Base-by-base conservation (phyloP, 1,140 invertebrate species). In the Drosophila malerkotliana region DNA sequence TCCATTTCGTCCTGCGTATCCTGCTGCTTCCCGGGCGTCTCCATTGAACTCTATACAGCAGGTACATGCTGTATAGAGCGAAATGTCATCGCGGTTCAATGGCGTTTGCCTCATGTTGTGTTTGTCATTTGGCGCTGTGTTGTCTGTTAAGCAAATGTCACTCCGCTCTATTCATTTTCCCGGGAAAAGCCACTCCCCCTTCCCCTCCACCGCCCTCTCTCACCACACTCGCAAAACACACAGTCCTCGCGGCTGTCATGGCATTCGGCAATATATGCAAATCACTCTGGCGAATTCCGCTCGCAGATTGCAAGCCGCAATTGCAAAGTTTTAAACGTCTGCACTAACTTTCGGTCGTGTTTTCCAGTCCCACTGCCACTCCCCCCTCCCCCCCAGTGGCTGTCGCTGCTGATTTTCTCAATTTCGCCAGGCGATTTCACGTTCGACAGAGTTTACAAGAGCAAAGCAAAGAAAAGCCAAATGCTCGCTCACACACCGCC, bases 371-470 rank as follows among this genome's bases (percentile, higher is more conserved):
- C 5, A 28, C 14, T 18, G 14, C 41, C 34, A n/a, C 10, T 10
- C 1, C 6, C 9, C 41, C 32, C 10, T 30, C 61, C 12, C 32
- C 21, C 7, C 9, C 58, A 18, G 34, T 32, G 30, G 39, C 57
- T 60, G 57, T 67, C 79, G 49, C 67, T 64, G 74, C 64, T 48
- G 57, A 67, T 80, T 85, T 64, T 60, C 71, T 72, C 79, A 90
- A 90, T 90, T 90, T 88, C 64, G 60, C 57, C 73, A 72, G 66
- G 66, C 88, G 88, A 90, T 90, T 90, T 90, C 80, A 90, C 88
- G 88, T 90, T 87, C 83, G 79, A 90, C 75, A 87, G 90, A 90
- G 74, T 90, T 90, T 73, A 78, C 67, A 66, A 90, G 88, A 79
- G 88, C 88, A 88, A 78, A 80, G 87, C 73, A 90, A 90, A 90